These are phyloP conservation scores for Erebia palarica DNA, from an alignment of 2,888 invertebrate species.

Conservation along the genomic window DNA sequence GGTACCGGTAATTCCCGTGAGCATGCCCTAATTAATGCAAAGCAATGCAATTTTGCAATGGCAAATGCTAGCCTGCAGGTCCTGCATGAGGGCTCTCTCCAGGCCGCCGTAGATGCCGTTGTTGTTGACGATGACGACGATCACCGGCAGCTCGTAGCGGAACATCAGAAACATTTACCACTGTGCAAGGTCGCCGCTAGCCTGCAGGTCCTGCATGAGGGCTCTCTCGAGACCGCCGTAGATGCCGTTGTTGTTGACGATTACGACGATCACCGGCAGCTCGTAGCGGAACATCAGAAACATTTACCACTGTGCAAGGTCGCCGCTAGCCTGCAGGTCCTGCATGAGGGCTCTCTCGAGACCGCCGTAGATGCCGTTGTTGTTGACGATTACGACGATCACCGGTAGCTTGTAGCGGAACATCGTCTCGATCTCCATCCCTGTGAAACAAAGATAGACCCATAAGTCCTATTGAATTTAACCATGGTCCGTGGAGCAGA, in stretches of 20 bases:
- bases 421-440: conserved; percentile 99
- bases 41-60: too few relatives aligned
- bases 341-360: conserved; percentile 89
- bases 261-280: conserved; percentile 90
- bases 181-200: conserved; percentile 85
- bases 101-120: conserved; percentile 86
- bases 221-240: conserved; percentile 93
- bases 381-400: conserved; percentile 95
- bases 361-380: conserved; percentile 97
- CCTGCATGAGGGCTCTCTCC: too few relatives aligned
- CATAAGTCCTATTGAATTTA: background rate
- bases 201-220: conserved; percentile 86
- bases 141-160: conserved; percentile 82
- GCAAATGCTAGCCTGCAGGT: too few relatives aligned
- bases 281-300: background rate
- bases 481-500: background rate
- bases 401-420: conserved; percentile 96
- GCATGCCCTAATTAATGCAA: too few relatives aligned
- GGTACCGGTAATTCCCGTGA: too few relatives aligned
- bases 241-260: conserved; percentile 98
- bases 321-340: conserved; percentile 86
- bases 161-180: background rate
- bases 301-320: conserved; percentile 75
- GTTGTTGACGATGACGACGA: conserved; percentile 96
- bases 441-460: conserved; percentile 65